These are phyloP conservation scores for Ormyrus thymus DNA, from an alignment of 2,888 invertebrate species.

Conservation along the genomic window DNA sequence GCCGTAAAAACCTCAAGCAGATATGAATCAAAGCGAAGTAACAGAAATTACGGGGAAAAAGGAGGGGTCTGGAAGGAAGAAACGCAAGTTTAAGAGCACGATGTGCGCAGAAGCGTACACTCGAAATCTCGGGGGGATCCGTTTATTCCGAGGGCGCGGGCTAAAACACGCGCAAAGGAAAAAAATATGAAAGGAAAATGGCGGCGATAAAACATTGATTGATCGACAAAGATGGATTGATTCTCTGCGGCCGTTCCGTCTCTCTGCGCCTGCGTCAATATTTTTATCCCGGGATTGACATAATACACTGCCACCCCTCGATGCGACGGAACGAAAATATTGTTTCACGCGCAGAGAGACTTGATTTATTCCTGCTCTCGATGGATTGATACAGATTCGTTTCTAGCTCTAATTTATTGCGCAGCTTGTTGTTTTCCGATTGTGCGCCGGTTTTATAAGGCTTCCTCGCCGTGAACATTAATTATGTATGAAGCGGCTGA, in stretches of 20 bases:
- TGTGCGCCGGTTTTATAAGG: too few species aligned
- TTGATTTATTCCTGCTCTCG: conserved; percentile 38
- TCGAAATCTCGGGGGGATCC: conserved; percentile 30
- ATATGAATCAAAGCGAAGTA: neutral
- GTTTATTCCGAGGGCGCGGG: neutral
- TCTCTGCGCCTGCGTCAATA: conserved; percentile 47
- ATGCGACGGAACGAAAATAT: conserved; percentile 44
- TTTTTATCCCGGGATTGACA: conserved; percentile 44
- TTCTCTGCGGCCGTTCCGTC: conserved; percentile 2
- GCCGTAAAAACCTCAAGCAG: conserved; percentile 24
- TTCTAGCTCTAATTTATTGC: neutral
- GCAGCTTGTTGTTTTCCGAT: neutral
- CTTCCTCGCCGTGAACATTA: too few species aligned
- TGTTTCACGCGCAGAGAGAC: conserved; percentile 27
- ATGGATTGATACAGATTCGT: too few species aligned
- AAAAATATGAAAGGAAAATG: conserved; percentile 44
- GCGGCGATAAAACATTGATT: conserved; percentile 52
- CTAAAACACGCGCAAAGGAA: conserved; percentile 13
- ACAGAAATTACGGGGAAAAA: conserved; percentile 4
- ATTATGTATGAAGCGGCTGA: too few species aligned
- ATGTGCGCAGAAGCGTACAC: conserved; percentile 1
- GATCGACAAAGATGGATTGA: conserved; percentile 54
- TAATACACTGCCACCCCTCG: conserved; percentile 29
- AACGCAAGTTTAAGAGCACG: conserved; percentile 18
- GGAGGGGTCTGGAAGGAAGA: neutral